phyloP scores from a whole-genome alignment of 2,113 vertebrate species.

The Calidris pugnax region DNA sequence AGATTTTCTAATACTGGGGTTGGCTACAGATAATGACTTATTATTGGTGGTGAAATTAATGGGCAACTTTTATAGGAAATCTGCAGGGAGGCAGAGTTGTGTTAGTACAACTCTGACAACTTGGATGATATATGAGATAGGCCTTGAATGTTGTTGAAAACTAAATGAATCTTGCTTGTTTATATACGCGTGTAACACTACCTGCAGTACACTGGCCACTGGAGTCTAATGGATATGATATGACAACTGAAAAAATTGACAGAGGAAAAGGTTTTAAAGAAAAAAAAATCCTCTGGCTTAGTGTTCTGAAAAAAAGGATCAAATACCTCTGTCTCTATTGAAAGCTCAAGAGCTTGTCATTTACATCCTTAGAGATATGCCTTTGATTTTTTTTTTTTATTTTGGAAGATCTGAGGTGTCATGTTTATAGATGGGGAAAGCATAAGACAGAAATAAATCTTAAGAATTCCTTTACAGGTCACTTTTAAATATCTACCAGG shows the following conservation, averaged over 20 bases:
- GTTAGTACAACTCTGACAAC: not conserved
- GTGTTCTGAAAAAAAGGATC: not conserved
- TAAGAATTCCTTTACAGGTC: not conserved
- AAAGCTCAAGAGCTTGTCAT: not conserved
- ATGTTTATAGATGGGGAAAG: not conserved
- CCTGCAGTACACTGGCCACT: not conserved
- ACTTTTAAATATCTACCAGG: not conserved
- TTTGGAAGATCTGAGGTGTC: not conserved
- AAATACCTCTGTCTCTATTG: not conserved
- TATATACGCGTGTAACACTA: accelerated
- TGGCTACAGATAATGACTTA: not conserved
- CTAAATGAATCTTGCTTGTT: not conserved
- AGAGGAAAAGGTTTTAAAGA: not conserved
- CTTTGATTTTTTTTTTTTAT: not conserved
- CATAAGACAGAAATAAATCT: not conserved
- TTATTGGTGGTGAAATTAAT: not conserved
- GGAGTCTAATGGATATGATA: not conserved
- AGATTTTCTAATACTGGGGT: not conserved
- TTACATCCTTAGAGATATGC: not conserved
- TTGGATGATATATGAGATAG: not conserved
- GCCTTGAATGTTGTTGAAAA: not conserved
- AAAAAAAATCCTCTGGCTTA: not conserved
- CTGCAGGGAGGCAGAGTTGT: not conserved
- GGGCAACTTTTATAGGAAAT: not conserved
- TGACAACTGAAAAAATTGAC: not conserved